Evolutionary conservation across 2,113 vertebrate genomes (phyloP), one percentile per base, ranked within the genome.

Genomic region (Amphilophus citrinellus): DNA sequence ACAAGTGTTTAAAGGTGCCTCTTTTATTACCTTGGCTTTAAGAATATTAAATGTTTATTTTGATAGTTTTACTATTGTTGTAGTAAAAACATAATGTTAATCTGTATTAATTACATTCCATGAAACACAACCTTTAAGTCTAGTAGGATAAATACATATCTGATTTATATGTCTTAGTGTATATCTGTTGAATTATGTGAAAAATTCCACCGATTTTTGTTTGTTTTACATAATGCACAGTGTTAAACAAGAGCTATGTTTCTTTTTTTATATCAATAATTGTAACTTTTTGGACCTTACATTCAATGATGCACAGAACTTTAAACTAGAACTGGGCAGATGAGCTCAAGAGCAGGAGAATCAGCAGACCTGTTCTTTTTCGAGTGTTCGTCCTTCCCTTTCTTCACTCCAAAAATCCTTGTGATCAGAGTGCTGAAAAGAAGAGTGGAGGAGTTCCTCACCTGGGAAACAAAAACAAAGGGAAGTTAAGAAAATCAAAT

Each of bases 351-450:
- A 88, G 58, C 44, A 47, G 11, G 18, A 85, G 65, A 68, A 68
- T 71, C 37, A 42, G 47, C 95, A 91, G 93, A 99, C 98, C 97
- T 98, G 91, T 99, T 99, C 95, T 98, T 98, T 91, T 98, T 98
- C 0, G 97, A 98, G 94, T 97, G 96, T 92, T 99, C 98, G 84
- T 98, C 98, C 86, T 97, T 99, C 86, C 95, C 97, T 91, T 96
- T 97, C 95, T 99, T 99, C 92, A 99, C 98, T 76, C 98, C 98
- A 95, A 99, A 99, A 93, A 99, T 98, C 93, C 98, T 96, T 9
- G 98, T 98, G 93, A 99, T 99, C 88, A 99, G 94, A 59, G 97
- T 96, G 95, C 98, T 99, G 95, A 99, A 99, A 80, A 99, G 97
- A 62, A 99, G 97, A 0, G 98, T 99, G 75, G 98, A 98, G 57